Evolutionary conservation across 1,140 invertebrate species (phyloP).

Genomic region (Periplaneta americana): DNA sequence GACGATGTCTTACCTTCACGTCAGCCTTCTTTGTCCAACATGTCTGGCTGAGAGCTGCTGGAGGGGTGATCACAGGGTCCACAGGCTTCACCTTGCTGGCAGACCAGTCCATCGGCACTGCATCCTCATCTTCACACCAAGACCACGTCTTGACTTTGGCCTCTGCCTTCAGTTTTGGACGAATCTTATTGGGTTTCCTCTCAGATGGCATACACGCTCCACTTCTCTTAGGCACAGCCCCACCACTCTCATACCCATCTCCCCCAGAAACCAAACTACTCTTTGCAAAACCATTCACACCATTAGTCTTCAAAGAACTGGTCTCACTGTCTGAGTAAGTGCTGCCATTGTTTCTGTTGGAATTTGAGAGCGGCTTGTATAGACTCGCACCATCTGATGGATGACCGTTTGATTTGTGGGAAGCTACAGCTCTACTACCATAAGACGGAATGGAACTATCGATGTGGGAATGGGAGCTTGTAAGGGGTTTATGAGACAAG

Average conservation of each 20-base stretch:
- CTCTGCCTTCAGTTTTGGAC: slow-evolving; percentile 51
- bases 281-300: neutral
- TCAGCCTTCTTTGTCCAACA: neutral
- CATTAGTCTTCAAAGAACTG: neutral
- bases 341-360: neutral
- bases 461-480: neutral
- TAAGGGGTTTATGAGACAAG: neutral
- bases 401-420: neutral
- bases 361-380: neutral
- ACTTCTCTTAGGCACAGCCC: neutral
- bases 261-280: neutral
- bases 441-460: neutral
- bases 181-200: slow-evolving; percentile 26
- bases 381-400: neutral
- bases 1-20: neutral
- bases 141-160: slow-evolving; percentile 52
- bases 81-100: neutral
- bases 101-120: slow-evolving; percentile 19
- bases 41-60: neutral
- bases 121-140: slow-evolving; percentile 45
- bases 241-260: too few relatives aligned
- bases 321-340: neutral
- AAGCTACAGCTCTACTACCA: neutral
- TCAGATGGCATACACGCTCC: neutral
- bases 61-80: neutral